Conservation (phyloP, 2,888 invertebrate species). For the Drosophila mettleri region DNA sequence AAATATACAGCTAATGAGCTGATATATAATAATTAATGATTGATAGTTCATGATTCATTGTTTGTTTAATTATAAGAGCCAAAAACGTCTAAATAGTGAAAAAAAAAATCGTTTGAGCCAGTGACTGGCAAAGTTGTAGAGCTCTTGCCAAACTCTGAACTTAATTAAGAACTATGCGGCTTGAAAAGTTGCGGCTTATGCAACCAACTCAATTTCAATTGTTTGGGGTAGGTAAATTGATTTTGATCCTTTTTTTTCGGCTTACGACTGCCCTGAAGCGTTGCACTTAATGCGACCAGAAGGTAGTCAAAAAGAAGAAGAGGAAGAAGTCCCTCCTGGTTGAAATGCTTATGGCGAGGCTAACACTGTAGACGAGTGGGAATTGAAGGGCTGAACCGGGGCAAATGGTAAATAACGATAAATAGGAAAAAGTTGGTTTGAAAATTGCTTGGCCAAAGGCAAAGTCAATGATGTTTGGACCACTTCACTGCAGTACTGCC, state of each 20-base stretch:
- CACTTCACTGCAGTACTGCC: constrained; percentile 61
- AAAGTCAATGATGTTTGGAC: constrained; percentile 72
- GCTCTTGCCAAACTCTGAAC: constrained; percentile 36
- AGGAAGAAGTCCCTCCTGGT: constrained; percentile 18
- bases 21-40: not conserved
- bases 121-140: constrained; percentile 19
- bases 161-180: constrained; percentile 58
- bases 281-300: constrained; percentile 48
- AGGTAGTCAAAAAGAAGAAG: constrained; percentile 18
- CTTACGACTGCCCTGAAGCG: constrained; percentile 47
- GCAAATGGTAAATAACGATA: constrained; percentile 77
- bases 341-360: constrained; percentile 56
- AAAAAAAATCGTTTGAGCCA: not conserved
- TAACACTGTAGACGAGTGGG: constrained; percentile 5
- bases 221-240: constrained; percentile 61
- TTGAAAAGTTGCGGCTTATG: constrained; percentile 53
- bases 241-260: constrained; percentile 41
- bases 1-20: not conserved
- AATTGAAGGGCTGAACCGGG: constrained; percentile 4
- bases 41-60: not conserved
- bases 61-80: not conserved
- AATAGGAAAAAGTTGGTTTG: constrained; percentile 68
- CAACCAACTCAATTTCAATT: constrained; percentile 56
- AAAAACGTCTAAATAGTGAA: constrained; percentile 7
- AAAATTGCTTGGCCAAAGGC: constrained; percentile 70